phyloP scores from a whole-genome alignment of 1,140 invertebrate genomes.

The Sycophila sp. region DNA sequence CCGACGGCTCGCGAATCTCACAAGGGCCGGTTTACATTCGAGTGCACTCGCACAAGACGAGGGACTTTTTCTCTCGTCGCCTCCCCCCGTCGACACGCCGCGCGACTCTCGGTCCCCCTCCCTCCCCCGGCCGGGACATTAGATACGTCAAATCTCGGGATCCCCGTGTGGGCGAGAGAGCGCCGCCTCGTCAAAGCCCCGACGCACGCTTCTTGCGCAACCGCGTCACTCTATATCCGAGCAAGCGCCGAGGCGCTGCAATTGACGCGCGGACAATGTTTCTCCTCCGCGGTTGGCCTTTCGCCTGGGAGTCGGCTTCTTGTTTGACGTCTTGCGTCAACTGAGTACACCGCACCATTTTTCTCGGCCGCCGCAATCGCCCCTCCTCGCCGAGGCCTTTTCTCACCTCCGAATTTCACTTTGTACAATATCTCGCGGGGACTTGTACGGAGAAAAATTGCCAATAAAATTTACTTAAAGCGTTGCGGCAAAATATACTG shows the following conservation, averaged over 20 bases:
- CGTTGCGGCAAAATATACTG: no score
- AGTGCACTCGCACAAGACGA: slow-evolving; percentile 7
- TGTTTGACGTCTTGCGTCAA: no score
- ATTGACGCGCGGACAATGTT: not conserved
- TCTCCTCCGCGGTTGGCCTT: not conserved
- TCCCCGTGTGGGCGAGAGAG: not conserved
- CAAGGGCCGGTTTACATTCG: slow-evolving; percentile 66
- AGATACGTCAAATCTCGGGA: slow-evolving; percentile 24
- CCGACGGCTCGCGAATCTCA: slow-evolving; percentile 62
- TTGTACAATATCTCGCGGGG: no score
- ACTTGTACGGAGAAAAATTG: no score
- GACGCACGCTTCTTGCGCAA: not conserved
- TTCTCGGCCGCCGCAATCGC: no score
- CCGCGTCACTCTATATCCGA: no score
- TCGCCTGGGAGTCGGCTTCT: no score
- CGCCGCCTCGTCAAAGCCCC: not conserved
- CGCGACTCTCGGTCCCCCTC: not conserved
- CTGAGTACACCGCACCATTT: no score
- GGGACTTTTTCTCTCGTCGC: not conserved
- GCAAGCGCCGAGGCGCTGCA: no score
- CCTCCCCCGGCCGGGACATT: not conserved
- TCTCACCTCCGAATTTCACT: no score
- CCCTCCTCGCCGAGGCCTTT: no score
- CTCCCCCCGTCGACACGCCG: not conserved
- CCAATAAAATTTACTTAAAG: no score